Base-by-base conservation (phyloP, 2,888 invertebrate genomes). In the Noctua pronuba region DNA sequence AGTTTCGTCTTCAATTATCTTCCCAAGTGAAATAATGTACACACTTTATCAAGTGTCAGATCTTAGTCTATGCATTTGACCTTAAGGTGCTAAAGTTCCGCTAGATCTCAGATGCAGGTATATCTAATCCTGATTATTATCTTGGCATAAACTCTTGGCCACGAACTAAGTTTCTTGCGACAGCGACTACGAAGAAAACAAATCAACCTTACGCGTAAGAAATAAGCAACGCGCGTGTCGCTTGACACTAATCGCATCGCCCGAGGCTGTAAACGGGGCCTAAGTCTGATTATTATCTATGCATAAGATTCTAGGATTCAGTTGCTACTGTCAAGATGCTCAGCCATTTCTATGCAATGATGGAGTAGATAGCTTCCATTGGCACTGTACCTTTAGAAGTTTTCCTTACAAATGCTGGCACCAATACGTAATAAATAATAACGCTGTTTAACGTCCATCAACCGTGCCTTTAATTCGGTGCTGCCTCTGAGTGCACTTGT, bases 401-500 rank as follows among this genome's bases (percentile, higher is more conserved):
- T 80, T 71, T 68, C 66, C 66, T 64, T 75, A 46, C 73, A 64
- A 84, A 77, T 73, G 18, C 68, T 73, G 71, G 75, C 78, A 80
- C 70, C 70, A 66, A 74, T 85, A 71, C 69, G 78, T 88, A 83
- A 88, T 88, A 89, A 85, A 85, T 88, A 85, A 89, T 86, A 79
- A 83, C 67, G 62, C 82, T 89, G 84, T 87, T 87, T 87, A 82
- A 82, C 85, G 85, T 89, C 89, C 79, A 86, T 89, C 89, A 89
- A 77, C 79, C 70, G 46, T 64, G 72, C 71, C 77, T 86, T 80
- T 79, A 88, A 87, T 87, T 88, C 69, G 75, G 75, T 68, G 67
- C 73, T 80, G 82, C 67, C 49, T 75, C 58, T 75, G 77, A 84
- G 81, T 84, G 83, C 87, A 86, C 76, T 83, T 78, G 80, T 64